Evolutionary conservation across 1,140 invertebrate genomes (phyloP).

Genomic region (Zaprionus nigranus): DNA sequence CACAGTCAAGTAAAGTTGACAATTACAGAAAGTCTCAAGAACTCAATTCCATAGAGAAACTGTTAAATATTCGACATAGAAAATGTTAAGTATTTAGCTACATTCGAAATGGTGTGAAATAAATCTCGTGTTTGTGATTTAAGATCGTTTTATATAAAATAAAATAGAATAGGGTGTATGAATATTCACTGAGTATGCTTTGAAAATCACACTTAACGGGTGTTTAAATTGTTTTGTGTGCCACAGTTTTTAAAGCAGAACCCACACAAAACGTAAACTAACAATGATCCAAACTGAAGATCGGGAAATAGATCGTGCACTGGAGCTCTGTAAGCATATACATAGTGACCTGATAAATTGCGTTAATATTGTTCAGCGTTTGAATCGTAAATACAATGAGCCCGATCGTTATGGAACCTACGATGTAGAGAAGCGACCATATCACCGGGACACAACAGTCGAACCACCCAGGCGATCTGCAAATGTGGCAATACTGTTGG

Average conservation of each 20-base stretch:
- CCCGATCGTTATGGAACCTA: slow-evolving; percentile 34
- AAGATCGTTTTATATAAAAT: too few species aligned
- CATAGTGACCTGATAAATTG: slow-evolving; percentile 41
- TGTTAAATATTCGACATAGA: too few species aligned
- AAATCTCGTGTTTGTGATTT: too few species aligned
- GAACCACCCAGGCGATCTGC: not conserved
- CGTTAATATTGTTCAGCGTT: slow-evolving; percentile 37
- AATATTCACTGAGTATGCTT: slow-evolving; percentile 27
- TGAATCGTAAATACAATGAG: slow-evolving; percentile 51
- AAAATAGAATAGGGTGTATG: not conserved
- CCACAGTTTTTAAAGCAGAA: slow-evolving; percentile 30
- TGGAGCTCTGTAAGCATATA: slow-evolving; percentile 39
- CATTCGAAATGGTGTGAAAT: too few species aligned
- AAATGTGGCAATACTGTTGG: not conserved
- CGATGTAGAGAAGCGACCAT: not conserved
- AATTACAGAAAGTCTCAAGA: not conserved
- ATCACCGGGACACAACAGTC: slow-evolving; percentile 1
- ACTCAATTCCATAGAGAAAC: not conserved
- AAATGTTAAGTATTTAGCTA: too few species aligned
- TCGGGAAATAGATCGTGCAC: slow-evolving; percentile 51
- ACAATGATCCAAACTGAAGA: slow-evolving; percentile 46
- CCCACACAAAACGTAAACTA: slow-evolving; percentile 26
- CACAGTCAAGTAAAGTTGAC: not conserved
- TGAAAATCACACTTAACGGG: slow-evolving; percentile 31
- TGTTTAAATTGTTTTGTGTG: slow-evolving; percentile 36